Evolutionary conservation across 2,797 vertebrate species (phyloP).

Genomic region (Arnoldichthys spilopterus): DNA sequence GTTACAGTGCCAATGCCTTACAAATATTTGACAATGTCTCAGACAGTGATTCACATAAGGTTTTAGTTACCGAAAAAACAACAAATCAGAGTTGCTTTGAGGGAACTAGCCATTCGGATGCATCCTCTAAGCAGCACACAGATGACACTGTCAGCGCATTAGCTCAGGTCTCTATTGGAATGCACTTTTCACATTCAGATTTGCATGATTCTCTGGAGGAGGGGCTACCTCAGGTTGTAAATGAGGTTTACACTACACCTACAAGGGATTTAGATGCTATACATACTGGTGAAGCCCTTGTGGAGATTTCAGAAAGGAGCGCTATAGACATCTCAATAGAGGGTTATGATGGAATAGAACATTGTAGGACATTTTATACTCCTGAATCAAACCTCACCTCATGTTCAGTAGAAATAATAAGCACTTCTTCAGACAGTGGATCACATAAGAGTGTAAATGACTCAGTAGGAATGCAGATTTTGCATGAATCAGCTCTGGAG

Average conservation of each 20-base stretch:
- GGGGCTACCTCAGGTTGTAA: not conserved
- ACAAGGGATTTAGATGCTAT: not conserved
- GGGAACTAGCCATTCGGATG: slow-evolving; percentile 18
- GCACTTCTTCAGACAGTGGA: not conserved
- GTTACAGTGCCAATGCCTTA: too few relatives aligned
- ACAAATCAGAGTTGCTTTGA: not conserved
- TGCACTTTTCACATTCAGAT: not conserved
- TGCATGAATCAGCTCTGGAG: not conserved
- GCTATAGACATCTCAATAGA: not conserved
- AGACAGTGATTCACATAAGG: not conserved
- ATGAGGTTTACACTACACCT: not conserved
- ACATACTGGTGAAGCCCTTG: too few relatives aligned
- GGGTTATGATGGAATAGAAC: not conserved
- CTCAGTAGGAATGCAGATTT: too few relatives aligned
- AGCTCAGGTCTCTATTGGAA: not conserved
- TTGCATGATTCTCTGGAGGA: not conserved
- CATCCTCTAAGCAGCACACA: not conserved
- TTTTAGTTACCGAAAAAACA: not conserved
- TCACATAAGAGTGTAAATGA: too few relatives aligned
- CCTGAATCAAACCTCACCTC: not conserved
- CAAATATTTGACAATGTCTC: too few relatives aligned
- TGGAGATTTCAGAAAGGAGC: not conserved
- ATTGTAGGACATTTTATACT: not conserved
- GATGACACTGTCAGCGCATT: not conserved
- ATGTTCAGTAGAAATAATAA: not conserved